These are phyloP conservation scores for Hippopotamus amphibius DNA, from an alignment of 2,113 vertebrate species.

Conservation along the genomic window DNA sequence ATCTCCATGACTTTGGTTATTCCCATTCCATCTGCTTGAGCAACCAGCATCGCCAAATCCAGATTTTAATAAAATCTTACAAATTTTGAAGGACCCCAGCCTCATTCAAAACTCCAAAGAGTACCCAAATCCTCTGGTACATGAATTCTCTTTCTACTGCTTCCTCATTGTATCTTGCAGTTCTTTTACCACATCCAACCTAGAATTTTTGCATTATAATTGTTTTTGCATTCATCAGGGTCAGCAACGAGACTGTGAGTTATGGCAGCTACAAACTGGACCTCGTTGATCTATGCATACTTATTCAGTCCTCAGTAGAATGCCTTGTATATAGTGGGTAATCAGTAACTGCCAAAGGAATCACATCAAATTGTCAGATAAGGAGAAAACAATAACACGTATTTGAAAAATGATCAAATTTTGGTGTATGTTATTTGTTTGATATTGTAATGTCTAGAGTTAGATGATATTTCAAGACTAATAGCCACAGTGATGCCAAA, in stretches of 20 bases:
- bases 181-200: background rate
- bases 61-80: background rate
- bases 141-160: background rate
- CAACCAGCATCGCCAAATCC: background rate
- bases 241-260: background rate
- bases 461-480: conserved; percentile 49
- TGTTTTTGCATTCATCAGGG: background rate
- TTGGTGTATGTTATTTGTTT: conserved; percentile 28
- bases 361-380: conserved; percentile 34
- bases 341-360: background rate
- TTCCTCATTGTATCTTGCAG: background rate
- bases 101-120: background rate
- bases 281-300: background rate
- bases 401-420: conserved; percentile 57
- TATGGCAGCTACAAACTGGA: background rate
- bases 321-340: background rate
- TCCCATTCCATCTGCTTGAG: background rate
- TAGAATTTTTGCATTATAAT: background rate
- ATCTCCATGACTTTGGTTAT: background rate
- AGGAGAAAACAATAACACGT: background rate
- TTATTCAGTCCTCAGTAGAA: background rate
- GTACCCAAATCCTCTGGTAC: background rate
- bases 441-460: conserved; percentile 21
- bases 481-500: background rate
- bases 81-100: background rate